Base-by-base conservation (phyloP, 2,888 invertebrate species). In the Polia nebulosa region DNA sequence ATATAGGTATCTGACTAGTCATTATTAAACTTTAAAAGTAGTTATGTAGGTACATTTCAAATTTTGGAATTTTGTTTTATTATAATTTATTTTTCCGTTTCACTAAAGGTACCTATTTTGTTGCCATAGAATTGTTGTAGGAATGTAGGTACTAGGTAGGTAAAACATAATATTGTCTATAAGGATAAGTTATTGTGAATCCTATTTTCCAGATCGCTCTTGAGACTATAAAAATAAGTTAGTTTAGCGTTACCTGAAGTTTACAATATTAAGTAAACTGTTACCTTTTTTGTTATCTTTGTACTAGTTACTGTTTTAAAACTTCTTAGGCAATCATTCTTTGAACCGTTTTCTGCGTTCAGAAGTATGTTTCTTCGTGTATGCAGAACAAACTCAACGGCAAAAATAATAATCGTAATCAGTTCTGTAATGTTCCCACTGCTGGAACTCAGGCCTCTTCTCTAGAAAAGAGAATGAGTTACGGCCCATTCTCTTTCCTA, bases 171-270 rank as follows among this genome's bases (percentile, higher is more conserved):
- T 41, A n/a, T 41, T 39, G 7, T 39, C 7, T 6, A 39, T 39
- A 7, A 41, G 13, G 15, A 15, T 45, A 25, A 22, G 13, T 45
- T 41, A 22, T 25, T 45, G n/a, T 45, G 15, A 25, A 11, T 15
- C 22, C 25, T 25, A 13, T 22, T 15, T 20, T 45, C 5, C 15
- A 22, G 3, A 47, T 15, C 11, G 22, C 13, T 17, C 22, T 36
- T 32, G 36, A 36, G 13, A 47, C 36, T 29, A 66, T 9, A 55
- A 36, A 3, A 15, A 5, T 13, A 8, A 22, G 4, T 27, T 64
- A 65, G 7, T 11, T 47, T 29, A 11, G n/a, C 29, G 15, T 64
- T 66, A 20, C 8, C 9, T 9, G 22, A 65, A 29, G n/a, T 62
- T 13, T 27, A 20, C 5, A 6, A 32, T 6, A 32, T 4, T 32